phyloP scores from a whole-genome alignment of 2,888 invertebrate genomes.

The Dinocampus coccinellae region DNA sequence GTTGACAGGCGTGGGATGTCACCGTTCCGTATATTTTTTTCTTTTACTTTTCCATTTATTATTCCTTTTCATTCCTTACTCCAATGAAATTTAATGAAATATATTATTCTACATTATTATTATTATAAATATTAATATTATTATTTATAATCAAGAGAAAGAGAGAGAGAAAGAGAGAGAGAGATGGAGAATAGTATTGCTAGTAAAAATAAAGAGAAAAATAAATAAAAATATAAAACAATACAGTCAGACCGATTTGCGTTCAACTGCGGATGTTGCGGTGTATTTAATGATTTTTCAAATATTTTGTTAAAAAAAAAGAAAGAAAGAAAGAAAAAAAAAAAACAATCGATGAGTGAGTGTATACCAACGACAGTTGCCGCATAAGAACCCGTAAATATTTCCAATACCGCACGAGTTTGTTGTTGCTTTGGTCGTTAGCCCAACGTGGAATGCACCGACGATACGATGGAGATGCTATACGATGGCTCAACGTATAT shows the following conservation, averaged over 20 bases:
- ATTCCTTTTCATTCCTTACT: background rate
- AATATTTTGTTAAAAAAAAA: too few relatives aligned
- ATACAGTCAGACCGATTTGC: too few relatives aligned
- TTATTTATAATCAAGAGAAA: too few relatives aligned
- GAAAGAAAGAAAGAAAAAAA: background rate
- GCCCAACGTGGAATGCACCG: constrained; percentile 50
- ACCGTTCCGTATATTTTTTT: constrained; percentile 9
- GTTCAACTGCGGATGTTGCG: too few relatives aligned
- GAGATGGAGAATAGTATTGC: too few relatives aligned
- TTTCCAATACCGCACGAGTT: constrained; percentile 27
- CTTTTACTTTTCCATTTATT: constrained; percentile 24
- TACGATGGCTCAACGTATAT: background rate
- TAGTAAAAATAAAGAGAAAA: too few relatives aligned
- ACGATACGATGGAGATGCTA: constrained; percentile 32
- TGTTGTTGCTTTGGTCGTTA: constrained; percentile 22
- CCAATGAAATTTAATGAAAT: background rate
- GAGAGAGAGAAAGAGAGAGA: too few relatives aligned
- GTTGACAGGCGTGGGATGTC: constrained; percentile 29
- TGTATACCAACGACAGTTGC: constrained; percentile 1
- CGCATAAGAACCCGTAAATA: background rate
- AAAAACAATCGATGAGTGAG: constrained; percentile 4
- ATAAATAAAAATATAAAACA: too few relatives aligned
- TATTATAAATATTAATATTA: too few relatives aligned
- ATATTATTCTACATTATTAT: too few relatives aligned
- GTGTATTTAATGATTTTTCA: too few relatives aligned